Evolutionary conservation across 1,140 invertebrate genomes (phyloP).

Genomic region (Coptotermes formosanus): DNA sequence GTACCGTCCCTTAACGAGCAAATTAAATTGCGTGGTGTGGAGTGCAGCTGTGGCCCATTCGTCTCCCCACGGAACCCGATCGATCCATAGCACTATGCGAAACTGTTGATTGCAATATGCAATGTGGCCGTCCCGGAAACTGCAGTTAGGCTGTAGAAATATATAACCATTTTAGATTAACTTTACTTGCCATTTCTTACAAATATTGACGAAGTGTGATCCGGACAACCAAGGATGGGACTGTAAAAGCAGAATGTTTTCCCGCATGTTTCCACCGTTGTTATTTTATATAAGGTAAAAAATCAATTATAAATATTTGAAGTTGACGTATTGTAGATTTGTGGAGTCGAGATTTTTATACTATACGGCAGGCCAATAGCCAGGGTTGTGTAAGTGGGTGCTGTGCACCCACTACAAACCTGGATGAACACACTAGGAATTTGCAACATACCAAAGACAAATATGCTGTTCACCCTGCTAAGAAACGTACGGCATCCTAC

Average conservation of each 20-base stretch:
- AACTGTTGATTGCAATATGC: background rate
- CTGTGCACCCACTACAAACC: too few species aligned
- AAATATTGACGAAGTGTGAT: background rate
- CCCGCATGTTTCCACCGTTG: too few species aligned
- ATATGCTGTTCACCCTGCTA: too few species aligned
- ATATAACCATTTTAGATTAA: background rate
- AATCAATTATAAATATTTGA: too few species aligned
- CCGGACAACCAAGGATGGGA: background rate
- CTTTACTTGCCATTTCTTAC: background rate
- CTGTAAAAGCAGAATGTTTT: background rate
- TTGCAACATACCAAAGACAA: too few species aligned
- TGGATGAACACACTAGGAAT: too few species aligned
- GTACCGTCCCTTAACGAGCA: conserved; percentile 3
- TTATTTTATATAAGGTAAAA: too few species aligned
- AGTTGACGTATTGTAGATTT: too few species aligned
- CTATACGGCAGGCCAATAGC: too few species aligned
- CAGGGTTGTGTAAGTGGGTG: too few species aligned
- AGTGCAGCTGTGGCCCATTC: conserved; percentile 7
- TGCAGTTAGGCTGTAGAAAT: background rate
- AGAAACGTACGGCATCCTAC: too few species aligned
- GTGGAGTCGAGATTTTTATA: too few species aligned
- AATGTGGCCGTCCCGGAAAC: background rate
- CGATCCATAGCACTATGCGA: background rate
- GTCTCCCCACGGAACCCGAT: background rate
- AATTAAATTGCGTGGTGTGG: conserved; percentile 11